A percentile compares a stretch with the other conserved stretches of the same genome.
These are phyloP conservation scores for Selenia dentaria DNA, from an alignment of 2,888 invertebrate species.

Conservation along the genomic window DNA sequence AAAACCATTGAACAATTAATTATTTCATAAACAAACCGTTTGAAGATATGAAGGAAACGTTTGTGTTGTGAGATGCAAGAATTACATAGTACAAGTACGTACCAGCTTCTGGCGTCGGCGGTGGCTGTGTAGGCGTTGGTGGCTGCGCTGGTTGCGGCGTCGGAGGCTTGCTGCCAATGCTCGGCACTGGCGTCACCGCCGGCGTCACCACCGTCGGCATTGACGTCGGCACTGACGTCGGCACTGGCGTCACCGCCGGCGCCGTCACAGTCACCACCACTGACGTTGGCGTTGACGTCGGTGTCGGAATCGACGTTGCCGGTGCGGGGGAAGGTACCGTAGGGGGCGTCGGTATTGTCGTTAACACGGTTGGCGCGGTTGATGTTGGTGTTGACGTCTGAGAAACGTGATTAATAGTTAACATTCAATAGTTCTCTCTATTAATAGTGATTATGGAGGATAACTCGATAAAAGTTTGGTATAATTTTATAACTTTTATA, in stretches of 20 bases:
- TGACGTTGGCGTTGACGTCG: constrained; percentile 21
- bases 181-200: constrained; percentile 32
- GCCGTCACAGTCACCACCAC: constrained; percentile 17
- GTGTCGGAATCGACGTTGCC: constrained; percentile 23
- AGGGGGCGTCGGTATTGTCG: constrained; percentile 19
- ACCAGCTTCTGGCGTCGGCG: constrained; percentile 70
- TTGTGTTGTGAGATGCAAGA: no score
- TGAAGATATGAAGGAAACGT: no score
- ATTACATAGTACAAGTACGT: constrained; percentile 34
- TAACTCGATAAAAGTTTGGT: no score
- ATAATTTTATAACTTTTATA: no score
- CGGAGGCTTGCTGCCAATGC: constrained; percentile 53
- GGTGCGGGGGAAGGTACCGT: constrained; percentile 35
- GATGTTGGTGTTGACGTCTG: constrained; percentile 25
- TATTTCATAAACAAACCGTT: no score
- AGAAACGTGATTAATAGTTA: background rate
- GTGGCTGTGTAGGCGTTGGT: constrained; percentile 63
- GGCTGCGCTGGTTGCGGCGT: constrained; percentile 65
- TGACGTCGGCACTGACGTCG: constrained; percentile 23
- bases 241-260: constrained; percentile 20
- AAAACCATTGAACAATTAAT: no score
- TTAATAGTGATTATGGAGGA: no score
- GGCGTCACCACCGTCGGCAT: constrained; percentile 29
- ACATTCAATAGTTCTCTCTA: no score
- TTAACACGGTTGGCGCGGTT: constrained; percentile 21